Evolutionary conservation across 2,888 invertebrate species (phyloP), one percentile per base, ranked within the genome.

Genomic region (Pelosia muscerda): DNA sequence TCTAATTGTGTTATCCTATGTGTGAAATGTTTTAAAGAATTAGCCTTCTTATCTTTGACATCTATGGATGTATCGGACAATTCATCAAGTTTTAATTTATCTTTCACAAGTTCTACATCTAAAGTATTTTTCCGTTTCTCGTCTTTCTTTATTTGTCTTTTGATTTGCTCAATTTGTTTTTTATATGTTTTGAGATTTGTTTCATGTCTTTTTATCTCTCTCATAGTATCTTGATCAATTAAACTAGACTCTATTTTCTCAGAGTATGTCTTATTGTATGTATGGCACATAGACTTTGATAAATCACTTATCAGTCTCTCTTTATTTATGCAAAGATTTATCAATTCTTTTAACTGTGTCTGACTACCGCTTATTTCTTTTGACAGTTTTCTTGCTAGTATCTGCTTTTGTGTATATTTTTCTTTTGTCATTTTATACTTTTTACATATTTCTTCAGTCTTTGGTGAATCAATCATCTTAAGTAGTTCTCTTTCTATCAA

Each of bases 301-400:
- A 97, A 93, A 79, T 97, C 97, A 79, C 96, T 95, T 75, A 97
- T 97, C 60, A 97, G 95, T 81, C 96, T 96, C 86, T 97, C 97
- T 88, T 97, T 97, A 1, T 93, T 91, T 81, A 95, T 92, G 79
- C 95, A 95, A 28, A 97, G 95, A 82, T 96, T 96, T 81, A 97
- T 97, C 28, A 97, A 90, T 87, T 97, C 97, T 77, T 96, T 96
- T 5, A 97, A 95, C 85, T 97, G 96, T 74, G 96, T 95, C 80
- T 97, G 96, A 53, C 96, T 96, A 23, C 96, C 95, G 68, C 96
- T 96, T 61, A 97, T 95, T 87, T 97, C 97, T 72, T 93, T 95
- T 28, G 94, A 93, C 34, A 95, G 82, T 79, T 95, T 95, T 66
- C 94, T 86, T 49, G 94, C 92, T 72, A 95, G 84, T 71, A 92